These are phyloP conservation scores for Cheilosia scutellata DNA, from an alignment of 2,888 invertebrate genomes.

Conservation along the genomic window DNA sequence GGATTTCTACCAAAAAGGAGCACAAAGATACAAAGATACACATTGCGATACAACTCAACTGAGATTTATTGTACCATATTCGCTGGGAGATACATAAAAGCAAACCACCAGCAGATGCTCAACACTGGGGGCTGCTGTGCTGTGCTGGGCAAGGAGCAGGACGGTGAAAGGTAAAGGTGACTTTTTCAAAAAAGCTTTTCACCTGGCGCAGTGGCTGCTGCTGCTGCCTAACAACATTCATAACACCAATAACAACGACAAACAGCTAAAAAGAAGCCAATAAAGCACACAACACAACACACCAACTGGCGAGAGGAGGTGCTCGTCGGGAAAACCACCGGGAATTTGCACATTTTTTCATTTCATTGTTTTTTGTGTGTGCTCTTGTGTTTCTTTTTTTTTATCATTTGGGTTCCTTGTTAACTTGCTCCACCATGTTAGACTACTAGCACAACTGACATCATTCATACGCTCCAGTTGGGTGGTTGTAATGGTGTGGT, in stretches of 20 bases:
- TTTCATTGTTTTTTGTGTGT: conserved; percentile 39
- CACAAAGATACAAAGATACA: conserved; percentile 19
- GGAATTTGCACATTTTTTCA: conserved; percentile 59
- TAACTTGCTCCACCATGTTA: conserved; percentile 19
- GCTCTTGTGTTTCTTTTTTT: not conserved
- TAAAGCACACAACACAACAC: conserved; percentile 26
- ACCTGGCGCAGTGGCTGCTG: conserved; percentile 44
- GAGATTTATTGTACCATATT: conserved; percentile 63
- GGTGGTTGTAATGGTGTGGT: conserved; percentile 25
- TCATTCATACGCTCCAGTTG: conserved; percentile 67
- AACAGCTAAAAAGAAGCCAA: conserved; percentile 50
- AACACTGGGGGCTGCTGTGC: conserved; percentile 10
- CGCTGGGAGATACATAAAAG: conserved; percentile 3
- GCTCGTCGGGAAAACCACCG: conserved; percentile 20
- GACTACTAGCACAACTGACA: conserved; percentile 42
- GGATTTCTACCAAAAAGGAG: conserved; percentile 27
- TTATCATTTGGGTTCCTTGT: conserved; percentile 1
- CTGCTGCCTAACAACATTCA: conserved; percentile 38
- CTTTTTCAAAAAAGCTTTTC: conserved; percentile 63
- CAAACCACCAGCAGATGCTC: conserved; percentile 60
- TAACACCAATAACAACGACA: conserved; percentile 50
- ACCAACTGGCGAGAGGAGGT: not conserved
- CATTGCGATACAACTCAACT: conserved; percentile 54
- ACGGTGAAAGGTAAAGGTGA: conserved; percentile 68
- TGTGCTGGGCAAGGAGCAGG: not conserved